Conservation (phyloP, 1,140 invertebrate species). For the Periplaneta americana region DNA sequence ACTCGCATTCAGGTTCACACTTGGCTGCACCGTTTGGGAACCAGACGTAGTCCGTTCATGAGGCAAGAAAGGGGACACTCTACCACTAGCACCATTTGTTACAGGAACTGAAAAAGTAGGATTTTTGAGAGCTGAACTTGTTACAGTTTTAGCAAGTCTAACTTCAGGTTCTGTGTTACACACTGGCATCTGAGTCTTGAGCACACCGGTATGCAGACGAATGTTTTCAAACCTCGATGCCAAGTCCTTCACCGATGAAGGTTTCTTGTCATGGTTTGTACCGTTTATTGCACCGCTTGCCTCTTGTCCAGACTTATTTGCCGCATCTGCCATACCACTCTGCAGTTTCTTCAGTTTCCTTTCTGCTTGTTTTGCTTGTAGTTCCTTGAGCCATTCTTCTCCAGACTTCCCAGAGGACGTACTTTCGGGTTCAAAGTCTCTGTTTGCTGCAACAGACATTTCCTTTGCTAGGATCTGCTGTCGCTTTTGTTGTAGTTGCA, state of each 20-base stretch:
- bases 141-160: background rate
- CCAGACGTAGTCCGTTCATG: background rate
- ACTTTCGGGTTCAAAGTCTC: background rate
- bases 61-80: background rate
- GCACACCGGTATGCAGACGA: constrained; percentile 5
- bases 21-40: background rate
- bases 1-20: background rate
- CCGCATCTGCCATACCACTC: background rate
- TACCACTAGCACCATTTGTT: background rate
- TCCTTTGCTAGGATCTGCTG: constrained; percentile 26
- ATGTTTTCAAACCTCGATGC: constrained; percentile 70
- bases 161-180: background rate
- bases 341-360: constrained; percentile 34
- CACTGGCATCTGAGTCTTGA: constrained; percentile 19
- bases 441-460: background rate
- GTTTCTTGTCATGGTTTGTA: constrained; percentile 23
- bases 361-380: constrained; percentile 71
- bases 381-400: constrained; percentile 67
- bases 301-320: background rate
- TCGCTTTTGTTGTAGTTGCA: constrained; percentile 69
- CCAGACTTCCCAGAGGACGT: constrained; percentile 34
- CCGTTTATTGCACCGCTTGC: background rate
- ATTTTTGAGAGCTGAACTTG: background rate
- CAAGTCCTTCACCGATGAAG: constrained; percentile 66
- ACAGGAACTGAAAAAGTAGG: background rate